These are phyloP conservation scores for Trichoplusia ni DNA, from an alignment of 1,140 invertebrate genomes.

Conservation along the genomic window DNA sequence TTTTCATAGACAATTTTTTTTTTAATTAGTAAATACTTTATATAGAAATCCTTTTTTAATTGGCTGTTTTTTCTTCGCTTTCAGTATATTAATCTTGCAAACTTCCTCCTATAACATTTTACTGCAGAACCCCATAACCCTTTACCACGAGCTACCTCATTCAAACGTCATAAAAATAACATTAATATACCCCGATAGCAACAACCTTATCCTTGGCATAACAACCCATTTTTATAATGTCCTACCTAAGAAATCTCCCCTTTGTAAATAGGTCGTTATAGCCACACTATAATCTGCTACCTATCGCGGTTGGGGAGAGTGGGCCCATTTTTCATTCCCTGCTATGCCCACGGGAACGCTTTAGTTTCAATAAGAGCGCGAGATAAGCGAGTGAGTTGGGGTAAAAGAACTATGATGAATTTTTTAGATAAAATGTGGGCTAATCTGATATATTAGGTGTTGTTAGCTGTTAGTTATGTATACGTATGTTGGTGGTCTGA, in stretches of 20 bases:
- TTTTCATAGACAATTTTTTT: too few relatives aligned
- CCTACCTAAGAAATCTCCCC: slow-evolving; percentile 10
- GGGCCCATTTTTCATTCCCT: slow-evolving; percentile 37
- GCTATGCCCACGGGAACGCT: slow-evolving; percentile 33
- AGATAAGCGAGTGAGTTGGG: slow-evolving; percentile 33
- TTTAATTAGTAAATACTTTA: too few relatives aligned
- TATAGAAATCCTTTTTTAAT: too few relatives aligned
- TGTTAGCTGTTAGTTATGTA: too few relatives aligned
- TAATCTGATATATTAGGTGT: slow-evolving; percentile 17
- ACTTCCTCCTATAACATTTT: too few relatives aligned
- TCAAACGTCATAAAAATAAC: too few relatives aligned
- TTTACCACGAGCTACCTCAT: too few relatives aligned
- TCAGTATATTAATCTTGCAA: too few relatives aligned
- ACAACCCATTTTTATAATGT: not conserved
- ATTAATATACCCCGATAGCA: too few relatives aligned
- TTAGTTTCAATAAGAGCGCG: slow-evolving; percentile 44
- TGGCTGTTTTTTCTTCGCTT: too few relatives aligned
- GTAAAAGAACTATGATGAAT: slow-evolving; percentile 28
- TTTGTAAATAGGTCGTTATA: slow-evolving; percentile 23
- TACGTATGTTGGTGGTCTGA: too few relatives aligned
- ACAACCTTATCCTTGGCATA: not conserved
- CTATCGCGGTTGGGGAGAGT: slow-evolving; percentile 25
- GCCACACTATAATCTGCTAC: slow-evolving; percentile 24
- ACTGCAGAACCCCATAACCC: too few relatives aligned
- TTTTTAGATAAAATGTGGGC: not conserved